Percentiles rank a stretch among this genome's conserved stretches.
phyloP scores from a whole-genome alignment of 2,888 invertebrate genomes.

The Drosophila testacea region DNA sequence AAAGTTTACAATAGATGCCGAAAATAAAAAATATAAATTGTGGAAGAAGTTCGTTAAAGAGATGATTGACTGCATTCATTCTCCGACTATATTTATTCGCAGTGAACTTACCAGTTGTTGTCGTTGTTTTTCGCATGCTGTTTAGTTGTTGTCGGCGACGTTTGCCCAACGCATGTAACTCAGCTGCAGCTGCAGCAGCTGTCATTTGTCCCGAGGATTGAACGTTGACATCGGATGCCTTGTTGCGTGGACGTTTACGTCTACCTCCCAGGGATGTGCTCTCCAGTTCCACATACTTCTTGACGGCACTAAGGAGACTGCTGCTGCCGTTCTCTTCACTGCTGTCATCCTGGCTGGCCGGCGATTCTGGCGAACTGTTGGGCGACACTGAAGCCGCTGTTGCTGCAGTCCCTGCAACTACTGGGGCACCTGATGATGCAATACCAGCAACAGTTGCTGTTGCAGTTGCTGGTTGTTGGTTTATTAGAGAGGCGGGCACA shows the following conservation, averaged over 20 bases:
- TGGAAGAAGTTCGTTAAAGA: background rate
- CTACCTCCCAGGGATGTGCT: constrained; percentile 55
- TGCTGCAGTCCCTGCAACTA: background rate
- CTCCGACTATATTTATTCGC: too few relatives aligned
- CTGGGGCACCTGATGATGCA: background rate
- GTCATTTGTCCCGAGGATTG: constrained; percentile 47
- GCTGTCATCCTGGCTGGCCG: constrained; percentile 84
- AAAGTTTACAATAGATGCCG: too few relatives aligned
- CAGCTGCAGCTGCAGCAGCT: constrained; percentile 81
- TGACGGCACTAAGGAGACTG: constrained; percentile 68
- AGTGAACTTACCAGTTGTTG: constrained; percentile 38
- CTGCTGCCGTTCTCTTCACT: constrained; percentile 83
- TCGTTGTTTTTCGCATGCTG: constrained; percentile 75
- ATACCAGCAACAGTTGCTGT: background rate
- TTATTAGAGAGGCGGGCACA: background rate
- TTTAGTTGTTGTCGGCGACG: constrained; percentile 76
- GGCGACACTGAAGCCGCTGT: constrained; percentile 46
- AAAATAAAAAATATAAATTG: too few relatives aligned
- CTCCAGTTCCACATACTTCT: constrained; percentile 78
- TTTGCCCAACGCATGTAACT: constrained; percentile 70
- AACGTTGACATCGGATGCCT: constrained; percentile 80
- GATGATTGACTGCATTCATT: background rate
- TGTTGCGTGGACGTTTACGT: constrained; percentile 86
- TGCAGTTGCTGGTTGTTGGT: background rate
- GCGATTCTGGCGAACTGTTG: constrained; percentile 83